Evolutionary conservation across 2,888 invertebrate genomes (phyloP).

Genomic region (Horisme vitalbata): DNA sequence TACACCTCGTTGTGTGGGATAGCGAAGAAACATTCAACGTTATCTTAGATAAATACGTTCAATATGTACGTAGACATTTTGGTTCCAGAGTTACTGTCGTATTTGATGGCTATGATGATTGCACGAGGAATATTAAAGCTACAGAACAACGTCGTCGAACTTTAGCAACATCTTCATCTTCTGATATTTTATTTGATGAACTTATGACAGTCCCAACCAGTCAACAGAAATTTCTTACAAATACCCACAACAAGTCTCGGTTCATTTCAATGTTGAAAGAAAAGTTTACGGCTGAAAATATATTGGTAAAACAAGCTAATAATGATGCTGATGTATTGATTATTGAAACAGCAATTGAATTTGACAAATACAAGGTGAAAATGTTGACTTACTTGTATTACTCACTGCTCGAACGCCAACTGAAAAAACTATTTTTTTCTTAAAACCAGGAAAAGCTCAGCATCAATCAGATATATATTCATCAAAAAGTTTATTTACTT

Average conservation of each 20-base stretch:
- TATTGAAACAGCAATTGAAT: background rate
- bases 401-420: slow-evolving; percentile 36
- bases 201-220: slow-evolving; percentile 39
- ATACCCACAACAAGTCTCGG: slow-evolving; percentile 44
- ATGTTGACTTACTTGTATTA: slow-evolving; percentile 27
- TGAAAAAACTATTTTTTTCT: slow-evolving; percentile 8
- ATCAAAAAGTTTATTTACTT: slow-evolving; percentile 28
- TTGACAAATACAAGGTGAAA: no score
- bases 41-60: slow-evolving; percentile 18
- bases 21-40: slow-evolving; percentile 13
- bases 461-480: slow-evolving; percentile 28
- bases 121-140: slow-evolving; percentile 37
- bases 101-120: slow-evolving; percentile 43
- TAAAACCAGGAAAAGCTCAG: slow-evolving; percentile 31
- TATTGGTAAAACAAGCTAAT: slow-evolving; percentile 41
- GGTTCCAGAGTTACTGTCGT: slow-evolving; percentile 32
- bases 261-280: slow-evolving; percentile 41
- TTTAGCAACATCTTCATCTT: slow-evolving; percentile 42
- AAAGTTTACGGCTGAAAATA: slow-evolving; percentile 40
- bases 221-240: slow-evolving; percentile 38
- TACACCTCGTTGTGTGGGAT: slow-evolving; percentile 27
- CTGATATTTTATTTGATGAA: no score
- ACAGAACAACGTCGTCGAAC: slow-evolving; percentile 35
- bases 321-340: no score
- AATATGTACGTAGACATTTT: slow-evolving; percentile 33